phyloP scores from a whole-genome alignment of 2,888 invertebrate species.

The Cecidostiba fungosa region DNA sequence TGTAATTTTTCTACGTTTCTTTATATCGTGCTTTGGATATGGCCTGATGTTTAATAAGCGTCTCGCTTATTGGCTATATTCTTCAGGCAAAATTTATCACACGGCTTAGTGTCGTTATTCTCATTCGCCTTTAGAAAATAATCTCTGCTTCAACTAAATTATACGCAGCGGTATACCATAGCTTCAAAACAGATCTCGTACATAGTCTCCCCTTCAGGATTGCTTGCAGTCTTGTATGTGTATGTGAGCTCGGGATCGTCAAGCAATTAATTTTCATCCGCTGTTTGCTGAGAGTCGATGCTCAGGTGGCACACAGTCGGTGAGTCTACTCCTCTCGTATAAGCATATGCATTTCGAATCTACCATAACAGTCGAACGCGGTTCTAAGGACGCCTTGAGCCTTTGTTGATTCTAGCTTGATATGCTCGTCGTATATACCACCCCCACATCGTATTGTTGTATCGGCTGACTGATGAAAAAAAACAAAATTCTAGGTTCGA shows the following conservation, averaged over 20 bases:
- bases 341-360: constrained; percentile 5
- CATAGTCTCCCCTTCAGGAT: not conserved
- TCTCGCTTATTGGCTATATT: not conserved
- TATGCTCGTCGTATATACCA: not conserved
- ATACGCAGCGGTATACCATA: not conserved
- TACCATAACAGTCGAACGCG: not conserved
- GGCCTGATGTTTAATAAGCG: constrained; percentile 47
- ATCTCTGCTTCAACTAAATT: not conserved
- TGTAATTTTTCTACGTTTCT: constrained; percentile 29
- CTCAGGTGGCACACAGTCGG: not conserved
- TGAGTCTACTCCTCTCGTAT: not conserved
- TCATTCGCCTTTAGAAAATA: not conserved
- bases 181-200: not conserved
- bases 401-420: not conserved
- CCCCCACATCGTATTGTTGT: not conserved
- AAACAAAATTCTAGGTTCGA: too few species aligned
- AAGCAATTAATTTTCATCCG: constrained; percentile 13
- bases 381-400: not conserved
- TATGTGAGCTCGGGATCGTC: not conserved
- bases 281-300: not conserved
- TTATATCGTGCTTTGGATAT: not conserved
- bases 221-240: not conserved
- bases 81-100: constrained; percentile 12
- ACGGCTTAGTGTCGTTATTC: not conserved
- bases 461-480: not conserved